Evolutionary conservation across 1,140 invertebrate species (phyloP).

Genomic region (Hetaerina americana): DNA sequence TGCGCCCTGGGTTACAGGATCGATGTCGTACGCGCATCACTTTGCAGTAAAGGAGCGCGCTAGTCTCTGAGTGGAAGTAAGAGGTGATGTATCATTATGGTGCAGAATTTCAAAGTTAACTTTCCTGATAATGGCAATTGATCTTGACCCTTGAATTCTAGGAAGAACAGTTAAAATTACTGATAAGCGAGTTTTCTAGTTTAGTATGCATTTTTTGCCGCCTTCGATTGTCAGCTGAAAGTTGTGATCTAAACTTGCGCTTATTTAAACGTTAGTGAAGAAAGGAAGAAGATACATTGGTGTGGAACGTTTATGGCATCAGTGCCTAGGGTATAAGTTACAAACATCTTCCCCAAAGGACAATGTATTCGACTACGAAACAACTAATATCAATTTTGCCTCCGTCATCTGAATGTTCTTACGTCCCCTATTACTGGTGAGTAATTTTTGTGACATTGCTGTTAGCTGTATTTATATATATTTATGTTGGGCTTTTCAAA

Average conservation of each 20-base stretch:
- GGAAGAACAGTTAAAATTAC: neutral
- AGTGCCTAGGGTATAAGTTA: neutral
- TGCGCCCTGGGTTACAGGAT: neutral
- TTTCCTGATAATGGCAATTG: neutral
- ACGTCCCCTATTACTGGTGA: neutral
- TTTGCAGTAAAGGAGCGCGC: neutral
- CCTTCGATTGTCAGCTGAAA: too few relatives aligned
- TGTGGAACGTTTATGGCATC: neutral
- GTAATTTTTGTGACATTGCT: neutral
- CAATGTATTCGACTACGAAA: neutral
- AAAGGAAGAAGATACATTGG: too few relatives aligned
- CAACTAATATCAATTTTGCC: neutral
- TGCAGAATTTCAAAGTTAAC: neutral
- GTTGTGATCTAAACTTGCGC: too few relatives aligned
- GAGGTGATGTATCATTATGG: neutral
- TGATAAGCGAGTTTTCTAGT: too few relatives aligned
- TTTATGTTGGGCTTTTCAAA: neutral
- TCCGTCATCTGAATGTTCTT: neutral
- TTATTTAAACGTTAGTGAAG: too few relatives aligned
- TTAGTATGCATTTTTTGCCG: too few relatives aligned
- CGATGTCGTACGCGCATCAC: neutral
- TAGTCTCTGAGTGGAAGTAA: neutral
- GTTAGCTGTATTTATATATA: too few relatives aligned
- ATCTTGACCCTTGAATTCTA: neutral
- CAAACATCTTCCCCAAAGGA: neutral